Evolutionary conservation across 2,113 vertebrate species (phyloP).

Genomic region (Thryonomys swinderianus): DNA sequence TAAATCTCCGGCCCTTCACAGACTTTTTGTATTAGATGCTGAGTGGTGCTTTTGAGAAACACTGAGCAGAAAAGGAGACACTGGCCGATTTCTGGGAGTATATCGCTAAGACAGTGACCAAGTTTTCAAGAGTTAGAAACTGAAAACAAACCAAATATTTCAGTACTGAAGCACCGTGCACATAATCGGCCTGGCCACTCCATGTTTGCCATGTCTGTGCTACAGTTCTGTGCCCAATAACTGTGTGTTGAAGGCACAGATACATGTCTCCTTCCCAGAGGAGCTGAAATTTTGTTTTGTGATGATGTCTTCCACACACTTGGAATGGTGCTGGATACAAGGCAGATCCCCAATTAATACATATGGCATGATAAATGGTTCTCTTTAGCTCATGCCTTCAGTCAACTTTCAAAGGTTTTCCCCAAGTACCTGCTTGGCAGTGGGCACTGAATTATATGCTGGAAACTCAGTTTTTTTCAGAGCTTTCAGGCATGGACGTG

Average conservation of each 20-base stretch:
- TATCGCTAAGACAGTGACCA: neutral
- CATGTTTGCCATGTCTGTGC: neutral
- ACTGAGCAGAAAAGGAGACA: neutral
- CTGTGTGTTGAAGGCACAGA: neutral
- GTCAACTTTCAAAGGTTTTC: neutral
- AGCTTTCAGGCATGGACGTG: neutral
- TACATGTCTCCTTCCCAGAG: neutral
- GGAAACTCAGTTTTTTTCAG: neutral
- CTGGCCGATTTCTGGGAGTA: neutral
- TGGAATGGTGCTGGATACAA: neutral
- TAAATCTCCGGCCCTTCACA: too few relatives aligned
- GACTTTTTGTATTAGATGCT: neutral
- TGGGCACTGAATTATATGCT: neutral
- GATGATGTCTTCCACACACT: neutral
- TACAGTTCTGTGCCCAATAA: neutral
- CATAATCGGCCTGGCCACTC: neutral
- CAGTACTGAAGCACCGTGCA: neutral
- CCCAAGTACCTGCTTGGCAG: neutral
- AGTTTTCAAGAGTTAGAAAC: neutral
- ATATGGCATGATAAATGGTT: neutral
- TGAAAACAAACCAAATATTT: constrained; percentile 16
- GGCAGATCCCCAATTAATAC: neutral
- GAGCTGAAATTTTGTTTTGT: neutral
- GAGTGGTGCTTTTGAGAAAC: neutral
- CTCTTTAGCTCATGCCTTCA: neutral